Base-by-base conservation (phyloP, 2,888 invertebrate genomes). In the Pachydiplax longipennis region DNA sequence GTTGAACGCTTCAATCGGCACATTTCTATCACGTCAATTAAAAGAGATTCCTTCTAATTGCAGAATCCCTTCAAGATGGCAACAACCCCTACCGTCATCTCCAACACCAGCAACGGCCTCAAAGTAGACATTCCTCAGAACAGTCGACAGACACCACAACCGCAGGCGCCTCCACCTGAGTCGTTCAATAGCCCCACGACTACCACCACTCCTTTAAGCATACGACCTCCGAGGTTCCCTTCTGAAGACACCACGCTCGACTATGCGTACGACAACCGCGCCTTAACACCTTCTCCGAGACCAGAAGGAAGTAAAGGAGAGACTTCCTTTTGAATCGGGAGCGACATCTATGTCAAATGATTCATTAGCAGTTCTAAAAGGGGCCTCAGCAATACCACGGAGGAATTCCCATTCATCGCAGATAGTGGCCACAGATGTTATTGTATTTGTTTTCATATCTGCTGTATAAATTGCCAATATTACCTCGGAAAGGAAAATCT, bases 221-320 rank as follows among this genome's bases (percentile, higher is more conserved):
- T 10, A 22, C 18, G 90, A 8, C 81, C 81, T 15, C 90, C 80
- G 10, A 95, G 96, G 91, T 95, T 97, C 91, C 97, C 97, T 0
- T 97, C 97, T 31, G 97, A 97, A 93, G 97, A 97, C 92, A 96
- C 96, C 0, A 96, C 97, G 1, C 94, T 96, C 80, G 97, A 97
- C 92, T 97, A 97, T 92, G 96, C 97, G 0, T 97, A 97, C 93
- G 97, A 97, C 92, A 97, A 97, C 93, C 96, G 96, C 93, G 97
- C 95, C 0, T 95, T 97, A 95, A 96, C 96, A 22, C 95, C 95
- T 0, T 96, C 96, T 3, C 96, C 96, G 37, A 95, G 94, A 40
- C 31, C 91, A 83, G 25, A 81, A 61, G 53, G 90, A n/a, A 61
- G 61, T 65, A 87, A 87, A 87, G 87, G 87, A n/a, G 87, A 87